A percentile compares a stretch with the other conserved stretches of the same genome.
phyloP scores from a whole-genome alignment of 2,113 vertebrate genomes.

The Candoia aspera region DNA sequence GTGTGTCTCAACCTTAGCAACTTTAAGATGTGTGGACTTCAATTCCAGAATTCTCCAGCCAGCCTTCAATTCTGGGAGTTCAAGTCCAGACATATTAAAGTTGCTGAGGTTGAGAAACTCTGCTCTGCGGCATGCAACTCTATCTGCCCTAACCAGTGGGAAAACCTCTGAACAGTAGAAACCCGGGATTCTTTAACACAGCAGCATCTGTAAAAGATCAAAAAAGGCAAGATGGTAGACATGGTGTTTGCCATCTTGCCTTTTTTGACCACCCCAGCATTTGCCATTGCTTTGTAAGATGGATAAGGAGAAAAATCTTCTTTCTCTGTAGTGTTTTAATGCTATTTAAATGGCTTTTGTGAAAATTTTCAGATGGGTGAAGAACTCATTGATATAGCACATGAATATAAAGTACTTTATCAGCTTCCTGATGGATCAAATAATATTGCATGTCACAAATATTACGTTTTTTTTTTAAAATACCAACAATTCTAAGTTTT shows the following conservation, averaged over 20 bases:
- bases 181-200: background rate
- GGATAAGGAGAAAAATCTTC: background rate
- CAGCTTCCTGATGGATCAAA: background rate
- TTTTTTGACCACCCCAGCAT: background rate
- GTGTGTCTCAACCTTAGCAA: too few relatives aligned
- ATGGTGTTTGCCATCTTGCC: background rate
- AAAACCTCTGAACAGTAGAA: background rate
- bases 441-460: background rate
- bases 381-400: conserved; percentile 12
- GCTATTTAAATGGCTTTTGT: conserved; percentile 12
- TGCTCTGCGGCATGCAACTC: background rate
- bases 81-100: too few relatives aligned
- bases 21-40: too few relatives aligned
- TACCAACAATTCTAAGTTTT: background rate
- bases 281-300: background rate
- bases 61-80: too few relatives aligned
- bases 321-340: background rate
- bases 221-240: too few relatives aligned
- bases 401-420: background rate
- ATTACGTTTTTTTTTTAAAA: background rate
- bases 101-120: too few relatives aligned
- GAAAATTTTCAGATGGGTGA: background rate
- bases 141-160: background rate
- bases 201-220: background rate
- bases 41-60: too few relatives aligned